Base-by-base conservation (phyloP, 2,113 vertebrate genomes). In the Passerina amoena region DNA sequence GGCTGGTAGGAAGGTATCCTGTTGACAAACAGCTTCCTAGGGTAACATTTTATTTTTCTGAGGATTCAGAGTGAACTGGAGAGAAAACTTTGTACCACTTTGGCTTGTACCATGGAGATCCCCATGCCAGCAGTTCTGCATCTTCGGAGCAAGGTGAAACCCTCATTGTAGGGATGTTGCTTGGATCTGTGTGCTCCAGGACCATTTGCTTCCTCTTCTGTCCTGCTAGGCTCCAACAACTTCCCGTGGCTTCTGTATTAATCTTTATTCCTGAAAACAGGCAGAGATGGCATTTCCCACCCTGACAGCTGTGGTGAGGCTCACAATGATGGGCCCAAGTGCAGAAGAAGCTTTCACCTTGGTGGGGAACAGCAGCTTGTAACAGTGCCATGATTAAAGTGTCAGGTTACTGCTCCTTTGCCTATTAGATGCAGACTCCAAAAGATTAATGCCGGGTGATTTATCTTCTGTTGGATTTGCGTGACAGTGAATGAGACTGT, bases 371-470 rank as follows among this genome's bases (percentile, higher is more conserved):
- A 91, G 73, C 75, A 35, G 57, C 61, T 79, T 66, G 35, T 54
- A 90, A 54, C 24, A 47, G 90, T 78, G 69, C 60, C 44, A 18
- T 86, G 94, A 91, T 92, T 95, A 75, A 96, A 92, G 88, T 76
- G 90, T 97, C 77, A 84, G 80, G 72, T 89, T 95, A 88, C 66
- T 78, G 61, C 82, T 93, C 77, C 61, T 92, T 81, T 78, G 17
- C 73, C 10, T 64, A 13, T 89, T 88, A 72, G 71, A 35, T 27
- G 73, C 25, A 76, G 86, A 78, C 65, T 59, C 91, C 87, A 92
- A 50, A 96, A 86, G 50, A 78, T 90, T 94, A 94, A 96, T 10
- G 31, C 14, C 6, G 12, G 65, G 40, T 92, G 90, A 96, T 94
- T 96, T 94, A 69, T 94, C 92, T 94, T 94, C 73, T 4, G 2